These are phyloP conservation scores for Dromas ardeola DNA, from an alignment of 2,113 vertebrate genomes.

Conservation along the genomic window DNA sequence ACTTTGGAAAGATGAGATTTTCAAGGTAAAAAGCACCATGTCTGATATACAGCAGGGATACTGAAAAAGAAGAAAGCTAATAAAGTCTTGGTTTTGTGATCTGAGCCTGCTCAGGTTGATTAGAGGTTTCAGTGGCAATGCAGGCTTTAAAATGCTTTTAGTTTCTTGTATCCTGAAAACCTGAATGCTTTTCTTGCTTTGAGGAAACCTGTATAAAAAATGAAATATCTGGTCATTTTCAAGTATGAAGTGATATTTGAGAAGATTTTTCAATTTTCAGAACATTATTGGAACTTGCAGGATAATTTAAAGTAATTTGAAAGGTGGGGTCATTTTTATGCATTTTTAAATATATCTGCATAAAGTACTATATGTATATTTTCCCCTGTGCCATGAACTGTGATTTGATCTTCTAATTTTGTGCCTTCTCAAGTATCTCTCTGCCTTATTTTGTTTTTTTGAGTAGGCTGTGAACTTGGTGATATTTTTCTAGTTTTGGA, in stretches of 20 bases:
- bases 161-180: not conserved
- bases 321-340: not conserved
- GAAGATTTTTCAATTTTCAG: not conserved
- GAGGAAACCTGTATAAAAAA: not conserved
- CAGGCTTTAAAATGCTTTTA: not conserved
- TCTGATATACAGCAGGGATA: not conserved
- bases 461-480: not conserved
- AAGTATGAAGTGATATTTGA: not conserved
- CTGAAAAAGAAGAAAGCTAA: not conserved
- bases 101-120: not conserved
- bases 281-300: not conserved
- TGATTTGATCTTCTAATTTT: not conserved
- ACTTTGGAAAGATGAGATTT: not conserved
- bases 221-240: not conserved
- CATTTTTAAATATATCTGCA: rapidly evolving
- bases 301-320: not conserved
- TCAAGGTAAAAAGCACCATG: not conserved
- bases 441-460: not conserved
- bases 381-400: not conserved
- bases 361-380: not conserved
- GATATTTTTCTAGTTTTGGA: not conserved
- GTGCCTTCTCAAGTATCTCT: not conserved
- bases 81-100: not conserved
- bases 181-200: not conserved
- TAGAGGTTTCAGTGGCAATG: not conserved